These are phyloP conservation scores for Eilema depressum DNA, from an alignment of 2,888 invertebrate species.

Conservation along the genomic window DNA sequence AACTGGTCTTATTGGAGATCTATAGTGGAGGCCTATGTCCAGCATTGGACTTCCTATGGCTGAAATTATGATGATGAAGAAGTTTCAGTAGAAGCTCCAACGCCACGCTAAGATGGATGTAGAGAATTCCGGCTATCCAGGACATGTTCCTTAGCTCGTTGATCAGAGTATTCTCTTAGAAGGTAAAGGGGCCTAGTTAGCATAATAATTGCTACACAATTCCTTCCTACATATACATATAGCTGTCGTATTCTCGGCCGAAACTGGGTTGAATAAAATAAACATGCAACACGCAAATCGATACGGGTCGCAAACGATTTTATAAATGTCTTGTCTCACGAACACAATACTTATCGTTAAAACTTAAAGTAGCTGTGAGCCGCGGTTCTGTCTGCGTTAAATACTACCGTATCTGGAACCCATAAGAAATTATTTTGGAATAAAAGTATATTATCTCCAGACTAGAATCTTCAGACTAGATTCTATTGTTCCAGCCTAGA, in stretches of 20 bases:
- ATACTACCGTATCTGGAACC: too few relatives aligned
- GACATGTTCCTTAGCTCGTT: neutral
- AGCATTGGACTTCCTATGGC: too few relatives aligned
- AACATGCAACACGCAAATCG: constrained; percentile 34
- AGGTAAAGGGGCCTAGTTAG: neutral
- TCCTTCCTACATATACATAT: neutral
- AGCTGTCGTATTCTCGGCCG: constrained; percentile 7
- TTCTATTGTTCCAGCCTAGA: neutral
- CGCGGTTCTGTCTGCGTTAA: neutral
- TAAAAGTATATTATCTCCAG: too few relatives aligned
- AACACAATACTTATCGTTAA: constrained; percentile 16
- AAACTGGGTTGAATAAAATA: constrained; percentile 29
- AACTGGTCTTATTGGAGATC: too few relatives aligned
- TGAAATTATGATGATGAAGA: too few relatives aligned
- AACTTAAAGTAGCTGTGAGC: too few relatives aligned
- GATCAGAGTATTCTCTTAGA: neutral
- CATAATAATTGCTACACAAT: neutral
- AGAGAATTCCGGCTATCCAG: too few relatives aligned
- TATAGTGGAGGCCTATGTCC: too few relatives aligned
- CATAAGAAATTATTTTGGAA: too few relatives aligned
- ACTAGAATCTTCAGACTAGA: too few relatives aligned
- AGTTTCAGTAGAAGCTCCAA: too few relatives aligned
- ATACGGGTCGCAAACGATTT: constrained; percentile 30
- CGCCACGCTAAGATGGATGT: too few relatives aligned
- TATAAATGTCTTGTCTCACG: constrained; percentile 33